These are phyloP conservation scores for Serilophus lunatus DNA, from an alignment of 2,113 vertebrate species.

Conservation along the genomic window DNA sequence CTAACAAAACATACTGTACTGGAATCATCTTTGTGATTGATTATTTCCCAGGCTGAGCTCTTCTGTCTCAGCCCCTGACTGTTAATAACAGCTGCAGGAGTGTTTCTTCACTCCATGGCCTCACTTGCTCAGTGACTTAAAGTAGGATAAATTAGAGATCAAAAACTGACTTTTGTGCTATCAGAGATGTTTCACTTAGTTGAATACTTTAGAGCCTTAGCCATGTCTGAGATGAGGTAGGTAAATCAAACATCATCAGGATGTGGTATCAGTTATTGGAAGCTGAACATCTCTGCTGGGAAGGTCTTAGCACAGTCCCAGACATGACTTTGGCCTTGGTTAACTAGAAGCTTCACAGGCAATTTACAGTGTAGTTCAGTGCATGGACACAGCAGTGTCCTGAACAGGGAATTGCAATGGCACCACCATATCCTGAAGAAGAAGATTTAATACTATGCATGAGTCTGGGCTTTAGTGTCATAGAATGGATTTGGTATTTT, in stretches of 20 bases:
- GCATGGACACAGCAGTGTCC: background rate
- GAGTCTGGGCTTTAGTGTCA: background rate
- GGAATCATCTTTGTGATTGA: background rate
- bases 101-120: background rate
- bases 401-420: background rate
- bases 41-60: background rate
- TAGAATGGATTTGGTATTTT: background rate
- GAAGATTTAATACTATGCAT: background rate
- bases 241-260: background rate
- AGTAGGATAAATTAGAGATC: background rate
- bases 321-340: background rate
- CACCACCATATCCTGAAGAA: background rate
- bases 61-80: background rate
- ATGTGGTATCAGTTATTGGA: background rate
- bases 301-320: background rate
- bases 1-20: background rate
- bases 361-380: background rate
- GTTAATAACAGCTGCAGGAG: background rate
- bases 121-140: background rate
- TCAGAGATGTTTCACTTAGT: background rate
- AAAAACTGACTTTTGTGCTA: background rate
- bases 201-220: background rate
- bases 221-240: background rate
- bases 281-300: background rate
- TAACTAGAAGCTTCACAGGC: background rate